Conservation (phyloP, 2,113 vertebrate species). For the Pedetes capensis region DNA sequence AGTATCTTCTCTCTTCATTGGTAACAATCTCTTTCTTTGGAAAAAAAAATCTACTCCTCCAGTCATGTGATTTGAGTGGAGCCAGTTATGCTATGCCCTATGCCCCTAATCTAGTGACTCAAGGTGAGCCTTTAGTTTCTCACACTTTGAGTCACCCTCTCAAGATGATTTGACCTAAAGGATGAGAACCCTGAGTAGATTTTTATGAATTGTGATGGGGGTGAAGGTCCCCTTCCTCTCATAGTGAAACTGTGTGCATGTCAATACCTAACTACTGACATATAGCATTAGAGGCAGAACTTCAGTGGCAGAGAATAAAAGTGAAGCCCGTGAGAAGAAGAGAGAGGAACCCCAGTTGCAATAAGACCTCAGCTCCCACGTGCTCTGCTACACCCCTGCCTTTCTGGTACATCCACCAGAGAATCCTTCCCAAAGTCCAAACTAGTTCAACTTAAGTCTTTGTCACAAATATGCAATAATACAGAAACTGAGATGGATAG, state of each 20-base stretch:
- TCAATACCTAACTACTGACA: not conserved
- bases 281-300: not conserved
- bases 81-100: not conserved
- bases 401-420: not conserved
- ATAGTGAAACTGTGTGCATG: not conserved
- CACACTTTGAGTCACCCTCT: not conserved
- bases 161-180: not conserved
- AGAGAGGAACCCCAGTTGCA: not conserved
- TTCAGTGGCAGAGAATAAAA: not conserved
- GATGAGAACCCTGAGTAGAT: not conserved
- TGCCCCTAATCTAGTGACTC: not conserved
- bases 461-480: not conserved
- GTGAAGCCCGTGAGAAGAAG: not conserved
- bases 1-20: not conserved
- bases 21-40: not conserved
- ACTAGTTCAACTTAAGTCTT: not conserved
- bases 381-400: not conserved
- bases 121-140: not conserved
- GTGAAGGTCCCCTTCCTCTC: not conserved
- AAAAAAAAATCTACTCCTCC: not conserved
- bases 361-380: not conserved
- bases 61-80: not conserved
- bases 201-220: not conserved
- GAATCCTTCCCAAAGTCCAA: not conserved
- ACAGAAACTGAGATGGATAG: not conserved